Evolutionary conservation across 2,113 vertebrate species (phyloP).

Genomic region (Helogale parvula): DNA sequence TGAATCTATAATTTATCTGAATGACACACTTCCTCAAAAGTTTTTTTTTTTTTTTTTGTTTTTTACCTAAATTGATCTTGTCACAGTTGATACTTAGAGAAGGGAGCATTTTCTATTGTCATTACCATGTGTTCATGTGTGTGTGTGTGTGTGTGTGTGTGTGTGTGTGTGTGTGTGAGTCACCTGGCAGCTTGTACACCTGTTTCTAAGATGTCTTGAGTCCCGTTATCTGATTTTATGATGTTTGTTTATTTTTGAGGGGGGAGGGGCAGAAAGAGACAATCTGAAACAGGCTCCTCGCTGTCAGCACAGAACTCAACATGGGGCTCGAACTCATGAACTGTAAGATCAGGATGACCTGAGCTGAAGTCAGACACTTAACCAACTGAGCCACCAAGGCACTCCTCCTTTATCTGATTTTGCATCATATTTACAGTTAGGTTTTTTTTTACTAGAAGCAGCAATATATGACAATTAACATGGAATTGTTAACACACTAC

Average conservation of each 20-base stretch:
- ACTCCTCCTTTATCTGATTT: background rate
- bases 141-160: background rate
- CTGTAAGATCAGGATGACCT: too few species aligned
- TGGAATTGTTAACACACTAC: background rate
- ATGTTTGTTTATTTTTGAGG: too few species aligned
- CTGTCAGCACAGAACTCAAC: too few species aligned
- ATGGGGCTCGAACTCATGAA: too few species aligned
- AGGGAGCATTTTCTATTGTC: background rate
- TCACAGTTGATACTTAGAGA: background rate
- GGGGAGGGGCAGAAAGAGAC: too few species aligned
- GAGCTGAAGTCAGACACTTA: too few species aligned
- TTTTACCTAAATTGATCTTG: background rate
- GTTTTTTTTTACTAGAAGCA: background rate
- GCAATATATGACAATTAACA: background rate
- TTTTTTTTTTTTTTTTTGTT: background rate
- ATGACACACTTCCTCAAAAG: constrained; percentile 14
- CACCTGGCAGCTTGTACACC: background rate
- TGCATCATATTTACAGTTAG: background rate
- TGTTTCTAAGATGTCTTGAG: background rate
- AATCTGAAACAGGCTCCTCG: too few species aligned
- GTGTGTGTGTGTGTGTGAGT: background rate
- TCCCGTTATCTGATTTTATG: background rate
- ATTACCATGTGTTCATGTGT: background rate
- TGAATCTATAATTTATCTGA: background rate
- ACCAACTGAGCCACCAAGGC: too few species aligned